phyloP scores from a whole-genome alignment of 2,888 invertebrate genomes.

The Tholera decimalis region DNA sequence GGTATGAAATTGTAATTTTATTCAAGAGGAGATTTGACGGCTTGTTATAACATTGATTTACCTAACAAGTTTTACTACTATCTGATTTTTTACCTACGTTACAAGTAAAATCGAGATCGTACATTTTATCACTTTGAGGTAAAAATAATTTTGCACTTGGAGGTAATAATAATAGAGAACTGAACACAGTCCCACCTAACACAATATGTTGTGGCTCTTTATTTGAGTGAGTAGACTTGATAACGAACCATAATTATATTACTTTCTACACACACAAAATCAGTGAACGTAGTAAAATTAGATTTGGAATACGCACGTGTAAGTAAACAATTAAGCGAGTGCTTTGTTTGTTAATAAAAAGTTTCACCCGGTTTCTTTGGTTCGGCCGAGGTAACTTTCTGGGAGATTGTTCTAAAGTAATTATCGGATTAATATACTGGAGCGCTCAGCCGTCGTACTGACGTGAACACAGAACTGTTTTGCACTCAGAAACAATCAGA shows the following conservation, averaged over 20 bases:
- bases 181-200: constrained; percentile 16
- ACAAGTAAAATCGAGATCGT: neutral
- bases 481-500: constrained; percentile 89
- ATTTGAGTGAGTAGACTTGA: constrained; percentile 50
- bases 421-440: constrained; percentile 90
- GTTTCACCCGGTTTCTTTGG: constrained; percentile 79
- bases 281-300: constrained; percentile 58
- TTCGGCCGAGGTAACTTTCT: constrained; percentile 81
- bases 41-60: neutral
- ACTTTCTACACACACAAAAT: constrained; percentile 60
- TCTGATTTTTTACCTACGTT: too few relatives aligned
- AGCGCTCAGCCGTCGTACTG: constrained; percentile 81
- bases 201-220: constrained; percentile 31
- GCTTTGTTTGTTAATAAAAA: constrained; percentile 86
- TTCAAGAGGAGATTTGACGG: neutral
- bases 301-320: constrained; percentile 70
- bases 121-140: neutral
- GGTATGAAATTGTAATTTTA: neutral
- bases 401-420: constrained; percentile 90
- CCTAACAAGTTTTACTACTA: neutral
- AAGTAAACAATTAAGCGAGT: constrained; percentile 81
- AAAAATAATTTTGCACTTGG: too few relatives aligned
- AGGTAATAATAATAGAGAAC: too few relatives aligned
- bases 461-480: constrained; percentile 85
- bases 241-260: constrained; percentile 62